Percentiles rank a stretch among this genome's conserved stretches.
Conservation (phyloP, 2,888 invertebrate species). For the Agrypnus murinus region DNA sequence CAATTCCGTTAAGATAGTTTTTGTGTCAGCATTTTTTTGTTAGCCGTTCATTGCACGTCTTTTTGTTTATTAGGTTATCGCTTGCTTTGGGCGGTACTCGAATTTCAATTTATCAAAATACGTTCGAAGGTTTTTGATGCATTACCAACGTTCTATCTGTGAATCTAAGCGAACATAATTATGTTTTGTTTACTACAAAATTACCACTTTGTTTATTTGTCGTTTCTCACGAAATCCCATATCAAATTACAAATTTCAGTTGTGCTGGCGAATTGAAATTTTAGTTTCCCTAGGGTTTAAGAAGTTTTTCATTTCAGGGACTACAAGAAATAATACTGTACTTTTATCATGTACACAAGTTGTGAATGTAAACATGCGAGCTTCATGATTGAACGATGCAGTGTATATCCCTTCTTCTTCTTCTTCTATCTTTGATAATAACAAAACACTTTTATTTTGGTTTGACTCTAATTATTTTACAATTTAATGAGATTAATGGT, state of each 20-base stretch:
- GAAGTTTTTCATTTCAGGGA: constrained; percentile 36
- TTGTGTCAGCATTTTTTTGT: constrained; percentile 63
- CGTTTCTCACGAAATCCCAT: constrained; percentile 36
- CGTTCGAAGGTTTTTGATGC: background rate
- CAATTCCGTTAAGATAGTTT: constrained; percentile 67
- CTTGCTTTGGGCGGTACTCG: constrained; percentile 9
- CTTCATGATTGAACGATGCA: background rate
- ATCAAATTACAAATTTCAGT: constrained; percentile 41
- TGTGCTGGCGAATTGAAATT: constrained; percentile 43
- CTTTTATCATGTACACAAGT: constrained; percentile 29
- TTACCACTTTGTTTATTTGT: constrained; percentile 27
- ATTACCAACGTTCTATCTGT: background rate
- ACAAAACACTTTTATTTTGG: constrained; percentile 27
- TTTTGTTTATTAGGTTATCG: constrained; percentile 32
- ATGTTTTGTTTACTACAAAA: constrained; percentile 28
- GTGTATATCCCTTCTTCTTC: too few relatives aligned
- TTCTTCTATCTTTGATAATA: background rate
- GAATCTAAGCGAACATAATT: constrained; percentile 25
- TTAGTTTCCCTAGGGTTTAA: constrained; percentile 22
- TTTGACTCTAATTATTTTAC: constrained; percentile 41
- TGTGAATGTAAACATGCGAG: background rate
- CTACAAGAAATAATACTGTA: constrained; percentile 29
- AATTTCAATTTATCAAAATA: constrained; percentile 33
- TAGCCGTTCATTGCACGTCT: constrained; percentile 33
- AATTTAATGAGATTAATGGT: constrained; percentile 47